Conservation (phyloP, 2,797 vertebrate genomes). For the Bufotes viridis region DNA sequence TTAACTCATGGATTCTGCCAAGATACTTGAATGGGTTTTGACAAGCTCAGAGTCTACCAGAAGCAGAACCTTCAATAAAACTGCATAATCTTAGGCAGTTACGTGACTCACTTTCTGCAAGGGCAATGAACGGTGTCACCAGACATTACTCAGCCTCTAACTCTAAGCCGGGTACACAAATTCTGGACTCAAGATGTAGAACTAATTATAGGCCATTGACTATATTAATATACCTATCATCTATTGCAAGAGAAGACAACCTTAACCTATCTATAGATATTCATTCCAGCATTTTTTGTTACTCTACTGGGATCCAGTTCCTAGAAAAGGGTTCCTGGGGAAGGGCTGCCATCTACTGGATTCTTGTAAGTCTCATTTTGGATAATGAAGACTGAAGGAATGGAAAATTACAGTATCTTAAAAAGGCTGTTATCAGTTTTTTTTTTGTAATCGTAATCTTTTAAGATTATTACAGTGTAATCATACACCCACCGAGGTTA, state of each 20-base stretch:
- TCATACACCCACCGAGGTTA: not conserved
- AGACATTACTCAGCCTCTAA: not conserved
- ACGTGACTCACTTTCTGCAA: conserved; percentile 30
- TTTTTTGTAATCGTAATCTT: not conserved
- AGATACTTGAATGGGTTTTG: conserved; percentile 44
- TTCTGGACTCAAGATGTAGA: not conserved
- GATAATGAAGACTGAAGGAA: not conserved
- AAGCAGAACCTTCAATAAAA: conserved; percentile 1
- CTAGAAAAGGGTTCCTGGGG: not conserved
- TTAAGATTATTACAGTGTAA: too few relatives aligned
- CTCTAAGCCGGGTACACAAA: not conserved
- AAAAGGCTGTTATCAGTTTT: not conserved
- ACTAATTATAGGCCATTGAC: not conserved
- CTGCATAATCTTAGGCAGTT: conserved; percentile 28
- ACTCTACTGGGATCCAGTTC: not conserved
- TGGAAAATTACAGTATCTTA: not conserved
- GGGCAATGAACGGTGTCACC: conserved; percentile 24
- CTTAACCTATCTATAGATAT: not conserved
- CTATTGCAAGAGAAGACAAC: not conserved
- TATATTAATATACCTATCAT: not conserved
- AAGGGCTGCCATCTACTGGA: conserved; percentile 47
- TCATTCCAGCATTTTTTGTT: not conserved
- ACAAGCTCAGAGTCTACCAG: conserved; percentile 31
- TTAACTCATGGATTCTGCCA: conserved; percentile 47
- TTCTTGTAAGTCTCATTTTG: not conserved